Evolutionary conservation across 2,797 vertebrate genomes (phyloP).

Genomic region (Avahi laniger): DNA sequence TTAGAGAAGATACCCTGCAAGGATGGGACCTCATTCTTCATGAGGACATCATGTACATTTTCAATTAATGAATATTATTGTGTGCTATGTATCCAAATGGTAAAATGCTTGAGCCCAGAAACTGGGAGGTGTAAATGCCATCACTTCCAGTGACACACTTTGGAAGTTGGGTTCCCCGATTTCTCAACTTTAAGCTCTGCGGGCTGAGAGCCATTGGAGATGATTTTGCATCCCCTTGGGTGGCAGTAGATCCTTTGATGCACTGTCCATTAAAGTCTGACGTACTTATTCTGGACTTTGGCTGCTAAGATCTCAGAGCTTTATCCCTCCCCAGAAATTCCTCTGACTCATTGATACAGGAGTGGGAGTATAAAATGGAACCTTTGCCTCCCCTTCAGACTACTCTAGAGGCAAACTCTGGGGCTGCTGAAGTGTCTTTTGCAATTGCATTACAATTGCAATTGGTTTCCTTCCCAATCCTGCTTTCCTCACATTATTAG

Average conservation of each 20-base stretch:
- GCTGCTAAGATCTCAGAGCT: background rate
- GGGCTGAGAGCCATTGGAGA: background rate
- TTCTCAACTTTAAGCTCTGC: background rate
- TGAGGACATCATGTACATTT: background rate
- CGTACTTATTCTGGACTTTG: background rate
- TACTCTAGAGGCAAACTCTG: background rate
- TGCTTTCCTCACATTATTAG: background rate
- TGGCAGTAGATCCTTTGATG: background rate
- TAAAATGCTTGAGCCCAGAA: background rate
- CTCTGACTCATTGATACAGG: no score
- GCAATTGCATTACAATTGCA: background rate
- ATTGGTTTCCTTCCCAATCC: background rate
- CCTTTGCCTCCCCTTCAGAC: background rate
- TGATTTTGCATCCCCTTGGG: background rate
- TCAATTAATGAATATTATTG: background rate
- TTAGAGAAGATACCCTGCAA: background rate
- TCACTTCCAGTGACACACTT: background rate
- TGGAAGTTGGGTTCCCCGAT: background rate
- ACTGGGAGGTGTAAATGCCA: background rate
- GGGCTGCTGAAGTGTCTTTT: background rate
- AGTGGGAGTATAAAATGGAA: background rate
- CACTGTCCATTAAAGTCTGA: background rate
- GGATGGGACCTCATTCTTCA: background rate
- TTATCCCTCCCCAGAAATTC: background rate
- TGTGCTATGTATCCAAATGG: background rate